Base-by-base conservation (phyloP, 2,797 vertebrate genomes). In the Rhadinocentrus ornatus region DNA sequence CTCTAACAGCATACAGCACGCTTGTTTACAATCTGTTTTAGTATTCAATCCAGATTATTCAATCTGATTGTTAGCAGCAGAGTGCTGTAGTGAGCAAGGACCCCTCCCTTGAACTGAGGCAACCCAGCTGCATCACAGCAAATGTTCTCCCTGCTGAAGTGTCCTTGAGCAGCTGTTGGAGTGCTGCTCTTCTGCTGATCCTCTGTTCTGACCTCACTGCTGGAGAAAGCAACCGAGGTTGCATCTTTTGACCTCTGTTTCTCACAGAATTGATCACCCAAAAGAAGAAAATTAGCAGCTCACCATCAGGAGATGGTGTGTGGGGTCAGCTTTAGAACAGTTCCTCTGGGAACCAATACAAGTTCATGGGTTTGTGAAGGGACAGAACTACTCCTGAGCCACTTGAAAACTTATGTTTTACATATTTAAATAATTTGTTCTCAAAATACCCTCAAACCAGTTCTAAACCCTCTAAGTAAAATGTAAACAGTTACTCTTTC, bases 161-260 rank as follows among this genome's bases (percentile, higher is more conserved):
- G 83, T 89, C 85, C 81, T 82, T 88, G 81, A 89, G 86, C 85
- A 67, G 77, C 72, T 77, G 18, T 0, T 12, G 63, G 64, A 80
- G 39, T 1, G 64, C 54, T 66, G 70, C 71, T 77, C 60, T 59
- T 16, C 16, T 12, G 34, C 63, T 87, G 87, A 89, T 89, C 89
- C 73, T 20, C 71, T 82, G 83, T 80, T 79, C 83, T 85, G 87
- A 88, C 87, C 88, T 88, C 69, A 18, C 34, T 22, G 65, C 52
- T 63, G 76, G 72, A 78, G 62, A 76, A 6, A 67, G 48, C 15
- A 74, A 67, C 76, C 10, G 32, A 77, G 69, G 69, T 56, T 75
- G 73, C 66, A 74, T 75, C 69, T 62, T 57, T 73, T 6, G 34
- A 35, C 46, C 31, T 55, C 44, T n/a, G 13, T 53, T n/a, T 64